These are phyloP conservation scores for Pygoscelis adeliae DNA, from an alignment of 2,113 vertebrate genomes.

Conservation along the genomic window DNA sequence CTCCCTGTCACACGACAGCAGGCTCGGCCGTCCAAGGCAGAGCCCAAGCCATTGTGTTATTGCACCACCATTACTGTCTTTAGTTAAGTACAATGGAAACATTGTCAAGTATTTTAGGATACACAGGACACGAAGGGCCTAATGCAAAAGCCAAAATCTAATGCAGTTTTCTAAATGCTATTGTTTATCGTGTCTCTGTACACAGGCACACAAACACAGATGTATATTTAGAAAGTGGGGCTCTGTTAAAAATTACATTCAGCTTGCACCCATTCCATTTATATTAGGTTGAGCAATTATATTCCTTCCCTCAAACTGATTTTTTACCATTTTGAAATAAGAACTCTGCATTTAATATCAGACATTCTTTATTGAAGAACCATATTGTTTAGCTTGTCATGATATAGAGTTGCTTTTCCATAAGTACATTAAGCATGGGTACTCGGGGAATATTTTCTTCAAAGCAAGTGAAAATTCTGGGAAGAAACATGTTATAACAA, in stretches of 20 bases:
- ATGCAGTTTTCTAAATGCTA: slow-evolving; percentile 29
- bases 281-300: slow-evolving; percentile 31
- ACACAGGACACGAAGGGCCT: slow-evolving; percentile 13
- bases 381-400: slow-evolving; percentile 49
- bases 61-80: slow-evolving; percentile 48
- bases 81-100: slow-evolving; percentile 56
- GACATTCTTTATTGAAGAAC: slow-evolving; percentile 61
- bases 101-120: slow-evolving; percentile 16
- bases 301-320: slow-evolving; percentile 20
- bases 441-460: slow-evolving; percentile 81
- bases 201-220: slow-evolving; percentile 26
- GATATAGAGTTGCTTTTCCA: slow-evolving; percentile 60
- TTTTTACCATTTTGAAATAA: slow-evolving; percentile 55
- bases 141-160: slow-evolving; percentile 43
- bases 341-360: slow-evolving; percentile 51
- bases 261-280: slow-evolving; percentile 46
- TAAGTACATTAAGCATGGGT: slow-evolving; percentile 80
- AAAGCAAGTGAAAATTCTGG: slow-evolving; percentile 81
- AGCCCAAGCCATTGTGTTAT: slow-evolving; percentile 33
- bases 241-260: slow-evolving; percentile 55
- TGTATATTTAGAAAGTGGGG: slow-evolving; percentile 60
- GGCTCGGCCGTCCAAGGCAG: not conserved
- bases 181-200: slow-evolving; percentile 53
- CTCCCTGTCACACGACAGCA: not conserved
- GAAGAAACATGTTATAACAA: slow-evolving; percentile 47